A percentile compares a stretch with the other conserved stretches of the same genome.
Evolutionary conservation across 1,140 invertebrate species (phyloP).

Genomic region (Lineus longissimus): DNA sequence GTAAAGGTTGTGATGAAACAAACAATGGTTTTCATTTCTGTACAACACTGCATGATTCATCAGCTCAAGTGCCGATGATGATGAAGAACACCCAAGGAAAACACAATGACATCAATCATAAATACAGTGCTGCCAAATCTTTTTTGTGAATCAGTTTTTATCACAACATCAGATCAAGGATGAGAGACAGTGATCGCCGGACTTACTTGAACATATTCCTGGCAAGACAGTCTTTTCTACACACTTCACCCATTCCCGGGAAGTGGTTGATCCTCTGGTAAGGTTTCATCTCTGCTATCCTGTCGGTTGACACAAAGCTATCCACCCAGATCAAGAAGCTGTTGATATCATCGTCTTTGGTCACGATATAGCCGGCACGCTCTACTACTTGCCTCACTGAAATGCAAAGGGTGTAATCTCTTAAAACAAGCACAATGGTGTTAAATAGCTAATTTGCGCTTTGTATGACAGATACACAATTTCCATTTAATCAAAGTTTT

Average conservation of each 20-base stretch:
- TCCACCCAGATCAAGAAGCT: conserved; percentile 54
- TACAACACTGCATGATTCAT: too few relatives aligned
- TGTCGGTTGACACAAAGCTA: conserved; percentile 47
- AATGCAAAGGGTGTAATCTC: conserved; percentile 1
- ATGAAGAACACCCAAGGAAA: too few relatives aligned
- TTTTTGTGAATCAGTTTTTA: too few relatives aligned
- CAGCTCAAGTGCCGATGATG: too few relatives aligned
- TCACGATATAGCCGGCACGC: conserved; percentile 37
- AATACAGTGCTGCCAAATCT: too few relatives aligned
- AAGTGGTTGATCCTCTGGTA: conserved; percentile 55
- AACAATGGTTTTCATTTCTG: neutral
- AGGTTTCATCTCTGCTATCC: conserved; percentile 48
- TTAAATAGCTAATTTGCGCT: neutral
- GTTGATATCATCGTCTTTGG: conserved; percentile 46
- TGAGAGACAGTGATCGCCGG: neutral
- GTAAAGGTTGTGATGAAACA: neutral
- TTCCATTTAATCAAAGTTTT: too few relatives aligned
- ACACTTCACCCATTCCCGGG: conserved; percentile 53
- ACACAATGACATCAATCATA: too few relatives aligned
- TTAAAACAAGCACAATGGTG: neutral
- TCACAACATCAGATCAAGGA: too few relatives aligned
- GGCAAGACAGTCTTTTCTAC: conserved; percentile 50
- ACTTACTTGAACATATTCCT: conserved; percentile 51
- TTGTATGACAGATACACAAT: neutral
- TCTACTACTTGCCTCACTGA: conserved; percentile 47